phyloP scores from a whole-genome alignment of 2,113 vertebrate genomes.

The Tetrax tetrax region DNA sequence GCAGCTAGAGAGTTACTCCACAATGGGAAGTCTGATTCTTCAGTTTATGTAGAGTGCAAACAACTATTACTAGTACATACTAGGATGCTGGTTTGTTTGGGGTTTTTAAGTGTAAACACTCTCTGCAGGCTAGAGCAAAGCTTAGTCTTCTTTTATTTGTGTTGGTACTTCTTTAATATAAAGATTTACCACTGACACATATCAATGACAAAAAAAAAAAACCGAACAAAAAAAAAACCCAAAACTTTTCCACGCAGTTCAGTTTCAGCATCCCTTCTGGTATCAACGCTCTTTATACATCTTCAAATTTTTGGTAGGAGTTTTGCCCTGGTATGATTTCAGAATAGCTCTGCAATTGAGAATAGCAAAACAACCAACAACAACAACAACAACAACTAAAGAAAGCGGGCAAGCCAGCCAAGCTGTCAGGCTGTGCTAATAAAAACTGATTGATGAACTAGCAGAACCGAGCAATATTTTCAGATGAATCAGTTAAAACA shows the following conservation, averaged over 20 bases:
- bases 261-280: background rate
- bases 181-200: background rate
- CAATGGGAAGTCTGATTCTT: background rate
- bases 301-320: background rate
- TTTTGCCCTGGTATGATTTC: background rate
- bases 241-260: background rate
- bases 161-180: background rate
- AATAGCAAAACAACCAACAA: background rate
- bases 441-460: constrained; percentile 15
- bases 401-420: background rate
- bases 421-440: background rate
- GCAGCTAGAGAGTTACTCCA: background rate
- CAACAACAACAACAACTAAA: background rate
- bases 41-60: background rate
- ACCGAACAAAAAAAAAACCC: background rate
- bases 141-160: background rate
- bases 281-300: background rate
- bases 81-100: background rate
- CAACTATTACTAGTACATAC: background rate
- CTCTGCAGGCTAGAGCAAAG: background rate
- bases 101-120: background rate
- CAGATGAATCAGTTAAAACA: constrained; percentile 55
- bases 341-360: background rate
- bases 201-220: background rate
- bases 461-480: constrained; percentile 25